Evolutionary conservation across 2,888 invertebrate species (phyloP).

Genomic region (Meteorus cinctellus): DNA sequence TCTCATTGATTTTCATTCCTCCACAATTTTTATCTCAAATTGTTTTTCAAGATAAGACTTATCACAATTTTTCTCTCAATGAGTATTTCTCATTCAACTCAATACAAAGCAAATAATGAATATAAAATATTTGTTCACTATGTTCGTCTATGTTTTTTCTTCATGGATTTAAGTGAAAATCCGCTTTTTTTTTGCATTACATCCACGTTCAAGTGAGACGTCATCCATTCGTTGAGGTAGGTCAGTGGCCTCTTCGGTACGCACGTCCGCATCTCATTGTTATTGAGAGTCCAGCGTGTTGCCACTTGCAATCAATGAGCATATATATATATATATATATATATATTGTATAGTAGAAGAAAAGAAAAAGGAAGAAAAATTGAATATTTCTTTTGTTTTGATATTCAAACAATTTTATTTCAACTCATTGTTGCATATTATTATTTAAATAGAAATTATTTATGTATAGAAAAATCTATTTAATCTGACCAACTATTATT

Average conservation of each 20-base stretch:
- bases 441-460: not conserved
- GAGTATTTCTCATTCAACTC: too few species aligned
- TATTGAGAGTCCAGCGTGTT: slow-evolving; percentile 20
- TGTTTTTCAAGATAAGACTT: too few species aligned
- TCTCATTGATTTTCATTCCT: too few species aligned
- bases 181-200: not conserved
- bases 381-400: not conserved
- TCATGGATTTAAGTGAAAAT: not conserved
- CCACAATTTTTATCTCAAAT: too few species aligned
- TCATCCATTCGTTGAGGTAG: slow-evolving; percentile 45
- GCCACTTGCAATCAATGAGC: slow-evolving; percentile 21
- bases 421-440: not conserved
- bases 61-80: too few species aligned
- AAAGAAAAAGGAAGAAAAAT: not conserved
- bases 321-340: not conserved
- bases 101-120: not conserved
- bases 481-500: not conserved
- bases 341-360: not conserved
- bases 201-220: slow-evolving; percentile 45
- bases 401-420: not conserved
- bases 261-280: slow-evolving; percentile 24
- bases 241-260: slow-evolving; percentile 49
- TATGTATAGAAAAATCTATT: not conserved
- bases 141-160: not conserved
- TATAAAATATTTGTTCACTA: not conserved